These are phyloP conservation scores for Ormyrus labotus DNA, from an alignment of 2,888 invertebrate species.

Conservation along the genomic window DNA sequence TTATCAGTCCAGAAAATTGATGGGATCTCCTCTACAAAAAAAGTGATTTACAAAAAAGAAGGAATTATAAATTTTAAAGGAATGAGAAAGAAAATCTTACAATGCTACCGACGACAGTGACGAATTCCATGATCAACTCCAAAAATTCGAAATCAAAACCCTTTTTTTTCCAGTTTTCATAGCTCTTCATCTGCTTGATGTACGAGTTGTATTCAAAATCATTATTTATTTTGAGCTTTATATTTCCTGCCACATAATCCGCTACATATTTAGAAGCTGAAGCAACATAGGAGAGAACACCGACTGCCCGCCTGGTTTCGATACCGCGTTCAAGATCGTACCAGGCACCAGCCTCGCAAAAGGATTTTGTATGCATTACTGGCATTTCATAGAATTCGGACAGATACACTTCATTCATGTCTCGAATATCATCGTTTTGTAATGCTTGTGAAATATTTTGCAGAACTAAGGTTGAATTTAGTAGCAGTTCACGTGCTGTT, in stretches of 20 bases:
- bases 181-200: slow-evolving; percentile 67
- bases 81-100: slow-evolving; percentile 60
- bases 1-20: slow-evolving; percentile 72
- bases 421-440: slow-evolving; percentile 72
- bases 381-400: slow-evolving; percentile 68
- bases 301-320: slow-evolving; percentile 70
- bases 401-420: slow-evolving; percentile 73
- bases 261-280: slow-evolving; percentile 67
- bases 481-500: slow-evolving; percentile 68
- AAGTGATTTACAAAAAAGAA: neutral
- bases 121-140: slow-evolving; percentile 68
- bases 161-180: slow-evolving; percentile 66
- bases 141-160: slow-evolving; percentile 68
- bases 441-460: slow-evolving; percentile 69
- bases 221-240: slow-evolving; percentile 58
- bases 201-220: slow-evolving; percentile 65
- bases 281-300: slow-evolving; percentile 66
- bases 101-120: slow-evolving; percentile 66
- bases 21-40: slow-evolving; percentile 70
- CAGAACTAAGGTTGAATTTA: slow-evolving; percentile 68
- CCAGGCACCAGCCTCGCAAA: slow-evolving; percentile 69
- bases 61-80: slow-evolving; percentile 11
- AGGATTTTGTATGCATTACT: slow-evolving; percentile 62
- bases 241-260: slow-evolving; percentile 69
- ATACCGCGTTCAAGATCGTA: slow-evolving; percentile 71